Base-by-base conservation (phyloP, 2,797 vertebrate species). In the Sebastes vulpes region DNA sequence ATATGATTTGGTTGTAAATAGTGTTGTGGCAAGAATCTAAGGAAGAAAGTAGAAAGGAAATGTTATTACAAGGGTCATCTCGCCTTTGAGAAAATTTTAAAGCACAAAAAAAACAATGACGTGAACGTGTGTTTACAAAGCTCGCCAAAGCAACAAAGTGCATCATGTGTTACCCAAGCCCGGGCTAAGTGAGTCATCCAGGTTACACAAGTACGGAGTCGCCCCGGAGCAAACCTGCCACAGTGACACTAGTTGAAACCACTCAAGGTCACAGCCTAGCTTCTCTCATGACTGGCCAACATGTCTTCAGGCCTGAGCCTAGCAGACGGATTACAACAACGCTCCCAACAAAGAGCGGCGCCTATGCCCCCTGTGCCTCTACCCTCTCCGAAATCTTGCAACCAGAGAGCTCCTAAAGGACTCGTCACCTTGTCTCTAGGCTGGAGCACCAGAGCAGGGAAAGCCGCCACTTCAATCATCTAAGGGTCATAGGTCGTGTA, bases 381-480 rank as follows among this genome's bases (percentile, higher is more conserved):
- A 80, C 84, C 81, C 85, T 84, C 82, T 90, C 79, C 82, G 63
- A 90, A 93, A 77, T 75, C 85, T 66, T 95, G 95, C 93, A 96
- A 95, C 93, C 90, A 94, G 95, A 96, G 95, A 94, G 82, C 90
- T 93, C 91, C 91, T 94, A 84, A 91, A 95, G 93, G 92, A 93
- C 94, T 95, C 92, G 93, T 96, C 95, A 95, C 95, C 93, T 96
- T 94, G 93, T 95, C 94, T 96, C 87, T 90, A 75, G 90, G 89
- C 93, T 82, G 79, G 90, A 93, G 94, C 93, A 93, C 64, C 88
- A 84, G 91, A 92, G 92, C 93, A 92, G 88, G 84, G 87, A 93
- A 93, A 95, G 94, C 91, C 90, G 81, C 87, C 91, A 95, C 95
- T 96, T 96, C 95, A 96, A 96, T 96, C 96, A 95, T 90, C 78